phyloP scores from a whole-genome alignment of 2,888 invertebrate genomes.

The Ctenicera cuprea region DNA sequence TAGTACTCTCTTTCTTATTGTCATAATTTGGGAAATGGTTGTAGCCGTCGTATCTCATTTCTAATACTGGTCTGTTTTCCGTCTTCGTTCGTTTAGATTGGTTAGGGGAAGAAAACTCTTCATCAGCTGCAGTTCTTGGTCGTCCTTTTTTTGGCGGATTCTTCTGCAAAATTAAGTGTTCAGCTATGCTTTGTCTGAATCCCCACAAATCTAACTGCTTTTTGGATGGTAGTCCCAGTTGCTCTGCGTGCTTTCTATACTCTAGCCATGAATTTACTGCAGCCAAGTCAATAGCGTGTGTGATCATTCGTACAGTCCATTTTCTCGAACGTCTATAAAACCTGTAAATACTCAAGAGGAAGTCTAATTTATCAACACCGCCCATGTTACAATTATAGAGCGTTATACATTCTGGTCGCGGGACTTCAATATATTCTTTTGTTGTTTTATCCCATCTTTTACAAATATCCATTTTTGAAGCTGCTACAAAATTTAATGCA shows the following conservation, averaged over 20 bases:
- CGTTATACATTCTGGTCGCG: conserved; percentile 15
- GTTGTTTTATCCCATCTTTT: conserved; percentile 20
- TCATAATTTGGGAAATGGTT: no score
- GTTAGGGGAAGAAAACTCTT: neutral
- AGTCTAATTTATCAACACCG: conserved; percentile 28
- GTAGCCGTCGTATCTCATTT: no score
- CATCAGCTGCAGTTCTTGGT: neutral
- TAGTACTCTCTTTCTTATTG: no score
- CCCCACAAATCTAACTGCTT: neutral
- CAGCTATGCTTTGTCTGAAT: neutral
- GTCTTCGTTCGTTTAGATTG: neutral
- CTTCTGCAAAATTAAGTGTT: neutral
- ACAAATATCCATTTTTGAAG: neutral
- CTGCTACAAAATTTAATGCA: conserved; percentile 22
- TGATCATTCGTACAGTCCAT: neutral
- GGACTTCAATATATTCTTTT: conserved; percentile 18
- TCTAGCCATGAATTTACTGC: no score
- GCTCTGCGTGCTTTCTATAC: no score
- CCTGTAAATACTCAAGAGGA: conserved; percentile 23
- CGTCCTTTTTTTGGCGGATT: conserved; percentile 1
- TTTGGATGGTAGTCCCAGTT: no score
- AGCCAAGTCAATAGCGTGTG: neutral
- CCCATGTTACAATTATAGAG: conserved; percentile 30
- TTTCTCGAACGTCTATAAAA: conserved; percentile 17
- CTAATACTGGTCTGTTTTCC: no score